Base-by-base conservation (phyloP, 2,797 vertebrate genomes). In the Alectoris magna region DNA sequence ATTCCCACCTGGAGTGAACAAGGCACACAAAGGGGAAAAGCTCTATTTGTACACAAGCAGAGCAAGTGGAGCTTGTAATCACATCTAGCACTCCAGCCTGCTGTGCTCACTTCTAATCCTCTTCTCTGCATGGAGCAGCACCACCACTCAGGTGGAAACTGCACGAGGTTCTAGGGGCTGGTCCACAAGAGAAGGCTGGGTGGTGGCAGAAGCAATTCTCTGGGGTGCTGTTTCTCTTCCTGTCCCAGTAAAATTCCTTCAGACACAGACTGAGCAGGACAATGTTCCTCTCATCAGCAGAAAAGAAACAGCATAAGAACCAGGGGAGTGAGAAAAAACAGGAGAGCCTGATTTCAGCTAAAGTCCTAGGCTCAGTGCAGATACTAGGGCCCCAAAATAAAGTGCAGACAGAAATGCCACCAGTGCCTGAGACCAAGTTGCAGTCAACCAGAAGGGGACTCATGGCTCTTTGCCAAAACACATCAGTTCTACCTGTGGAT, bases 101-200 rank as follows among this genome's bases (percentile, higher is more conserved):
- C 77, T 78, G 36, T 79, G 86, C 84, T 88, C 81, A 63, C 60
- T 90, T 49, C 51, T 95, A 90, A 95, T 87, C 90, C 83, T 67
- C 9, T 49, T 76, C 77, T 88, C 92, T 64, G 68, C 78, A 48
- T 3, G 60, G 29, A 41, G 68, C 67, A 59, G 60, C 67, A 73
- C n/a, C 23, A 51, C 51, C 53, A 24, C 73, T 91, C 74, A 36
- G 56, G 36, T 87, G 68, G 81, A 82, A 94, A 84, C 43, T 44
- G 21, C 21, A 27, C 51, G 48, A 70, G 51, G 64, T 84, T 62
- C 74, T 13, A 36, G n/a, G 56, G 67, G 55, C 73, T 48, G 44
- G 68, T 36, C 62, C 64, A 73, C 9, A 92, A 34, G 17, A 77
- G 41, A 55, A 77, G 63, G 77, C 55, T 48, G 74, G 66, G 55